Conservation (phyloP, 2,113 vertebrate genomes). For the Cochlearius cochlearius region DNA sequence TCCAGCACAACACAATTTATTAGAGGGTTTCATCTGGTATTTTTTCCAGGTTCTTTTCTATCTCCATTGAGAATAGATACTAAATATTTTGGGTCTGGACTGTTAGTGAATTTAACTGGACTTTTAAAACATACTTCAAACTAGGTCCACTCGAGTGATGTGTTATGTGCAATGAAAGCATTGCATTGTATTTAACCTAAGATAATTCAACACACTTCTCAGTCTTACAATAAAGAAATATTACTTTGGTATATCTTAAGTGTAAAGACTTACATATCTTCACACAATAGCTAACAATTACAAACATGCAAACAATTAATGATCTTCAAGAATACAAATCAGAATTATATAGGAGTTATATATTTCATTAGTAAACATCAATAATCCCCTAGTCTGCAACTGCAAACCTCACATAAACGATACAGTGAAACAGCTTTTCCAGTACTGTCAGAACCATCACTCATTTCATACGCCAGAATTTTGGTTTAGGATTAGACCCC, state of each 20-base stretch:
- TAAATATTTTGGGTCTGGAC: background rate
- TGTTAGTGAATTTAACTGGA: background rate
- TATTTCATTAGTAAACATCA: background rate
- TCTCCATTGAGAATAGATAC: background rate
- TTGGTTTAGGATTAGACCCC: background rate
- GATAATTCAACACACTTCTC: background rate
- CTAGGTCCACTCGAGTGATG: background rate
- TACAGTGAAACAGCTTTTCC: background rate
- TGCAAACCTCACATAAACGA: background rate
- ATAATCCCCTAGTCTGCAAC: background rate
- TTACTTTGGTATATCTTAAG: background rate
- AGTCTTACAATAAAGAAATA: background rate
- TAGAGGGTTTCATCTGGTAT: background rate
- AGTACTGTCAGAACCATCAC: background rate
- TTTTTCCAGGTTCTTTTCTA: background rate
- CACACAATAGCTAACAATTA: background rate
- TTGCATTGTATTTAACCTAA: background rate
- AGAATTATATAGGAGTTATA: background rate
- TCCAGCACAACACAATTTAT: background rate
- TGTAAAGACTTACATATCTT: background rate
- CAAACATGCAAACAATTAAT: background rate
- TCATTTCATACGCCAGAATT: background rate
- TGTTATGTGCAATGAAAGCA: background rate
- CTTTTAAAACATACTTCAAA: background rate
- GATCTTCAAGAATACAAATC: background rate